phyloP scores from a whole-genome alignment of 2,888 invertebrate genomes.

The Laspeyria flexula region DNA sequence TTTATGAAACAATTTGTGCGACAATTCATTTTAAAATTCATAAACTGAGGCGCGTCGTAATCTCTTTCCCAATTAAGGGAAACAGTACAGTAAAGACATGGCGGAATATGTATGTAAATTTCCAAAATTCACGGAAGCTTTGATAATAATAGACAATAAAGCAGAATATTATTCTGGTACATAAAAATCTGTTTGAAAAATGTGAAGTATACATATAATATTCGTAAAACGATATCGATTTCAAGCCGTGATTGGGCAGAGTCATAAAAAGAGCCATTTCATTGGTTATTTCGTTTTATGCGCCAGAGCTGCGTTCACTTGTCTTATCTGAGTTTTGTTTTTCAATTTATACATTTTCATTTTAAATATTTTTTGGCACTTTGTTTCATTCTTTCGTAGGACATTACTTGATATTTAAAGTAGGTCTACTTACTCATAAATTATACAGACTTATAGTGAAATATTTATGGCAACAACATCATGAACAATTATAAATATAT shows the following conservation, averaged over 20 bases:
- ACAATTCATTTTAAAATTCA: background rate
- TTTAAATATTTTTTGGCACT: background rate
- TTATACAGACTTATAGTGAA: too few species aligned
- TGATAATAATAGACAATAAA: constrained; percentile 23
- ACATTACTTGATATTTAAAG: too few species aligned
- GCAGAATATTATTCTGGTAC: constrained; percentile 19
- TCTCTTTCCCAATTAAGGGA: constrained; percentile 5
- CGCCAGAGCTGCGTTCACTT: constrained; percentile 11
- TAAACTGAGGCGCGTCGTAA: background rate
- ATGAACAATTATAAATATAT: too few species aligned
- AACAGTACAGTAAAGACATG: constrained; percentile 9
- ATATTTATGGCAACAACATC: too few species aligned
- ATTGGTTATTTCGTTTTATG: constrained; percentile 29
- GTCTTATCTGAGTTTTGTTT: constrained; percentile 13
- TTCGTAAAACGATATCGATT: constrained; percentile 24
- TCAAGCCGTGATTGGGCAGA: constrained; percentile 21
- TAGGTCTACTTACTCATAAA: too few species aligned
- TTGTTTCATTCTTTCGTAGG: background rate
- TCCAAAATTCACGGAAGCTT: constrained; percentile 10
- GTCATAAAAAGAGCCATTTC: constrained; percentile 29
- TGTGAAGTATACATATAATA: constrained; percentile 18
- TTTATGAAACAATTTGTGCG: background rate
- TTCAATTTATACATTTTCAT: constrained; percentile 1
- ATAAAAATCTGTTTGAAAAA: background rate
- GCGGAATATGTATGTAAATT: constrained; percentile 28